phyloP scores from a whole-genome alignment of 2,113 vertebrate species.

The Pavo muticus region DNA sequence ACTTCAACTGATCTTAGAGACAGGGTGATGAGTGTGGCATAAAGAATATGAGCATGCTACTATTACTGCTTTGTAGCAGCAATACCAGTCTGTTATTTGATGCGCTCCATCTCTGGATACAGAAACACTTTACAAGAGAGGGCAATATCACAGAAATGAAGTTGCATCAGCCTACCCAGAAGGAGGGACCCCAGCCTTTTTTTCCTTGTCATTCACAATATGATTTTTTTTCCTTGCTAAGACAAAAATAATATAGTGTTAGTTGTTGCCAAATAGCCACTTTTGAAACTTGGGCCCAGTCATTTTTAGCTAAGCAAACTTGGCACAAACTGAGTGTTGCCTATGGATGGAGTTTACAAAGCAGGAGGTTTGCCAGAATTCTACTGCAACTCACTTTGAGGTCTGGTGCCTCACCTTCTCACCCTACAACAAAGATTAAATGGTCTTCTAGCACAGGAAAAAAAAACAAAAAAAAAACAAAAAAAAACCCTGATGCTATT shows the following conservation, averaged over 20 bases:
- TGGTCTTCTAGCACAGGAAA: conserved; percentile 21
- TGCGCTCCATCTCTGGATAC: neutral
- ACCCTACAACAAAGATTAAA: conserved; percentile 64
- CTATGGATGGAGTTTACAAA: conserved; percentile 57
- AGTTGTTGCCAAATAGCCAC: conserved; percentile 35
- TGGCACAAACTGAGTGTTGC: conserved; percentile 29
- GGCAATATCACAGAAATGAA: neutral
- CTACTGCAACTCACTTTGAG: conserved; percentile 48
- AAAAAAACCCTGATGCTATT: conserved; percentile 44
- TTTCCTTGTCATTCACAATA: neutral
- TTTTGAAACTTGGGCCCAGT: conserved; percentile 43
- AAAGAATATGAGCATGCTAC: neutral
- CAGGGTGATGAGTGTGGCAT: neutral
- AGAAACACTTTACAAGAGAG: neutral
- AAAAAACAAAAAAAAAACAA: neutral
- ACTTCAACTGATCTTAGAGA: conserved; percentile 36
- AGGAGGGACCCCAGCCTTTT: neutral
- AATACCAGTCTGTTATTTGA: neutral
- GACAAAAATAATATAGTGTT: conserved; percentile 28
- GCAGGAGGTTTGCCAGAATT: conserved; percentile 57
- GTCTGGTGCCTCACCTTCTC: conserved; percentile 69
- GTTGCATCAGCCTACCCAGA: neutral
- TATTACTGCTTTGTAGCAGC: neutral
- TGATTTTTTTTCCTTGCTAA: neutral
- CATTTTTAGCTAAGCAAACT: conserved; percentile 64